Base-by-base conservation (phyloP, 2,797 vertebrate species). In the Karalla daura region DNA sequence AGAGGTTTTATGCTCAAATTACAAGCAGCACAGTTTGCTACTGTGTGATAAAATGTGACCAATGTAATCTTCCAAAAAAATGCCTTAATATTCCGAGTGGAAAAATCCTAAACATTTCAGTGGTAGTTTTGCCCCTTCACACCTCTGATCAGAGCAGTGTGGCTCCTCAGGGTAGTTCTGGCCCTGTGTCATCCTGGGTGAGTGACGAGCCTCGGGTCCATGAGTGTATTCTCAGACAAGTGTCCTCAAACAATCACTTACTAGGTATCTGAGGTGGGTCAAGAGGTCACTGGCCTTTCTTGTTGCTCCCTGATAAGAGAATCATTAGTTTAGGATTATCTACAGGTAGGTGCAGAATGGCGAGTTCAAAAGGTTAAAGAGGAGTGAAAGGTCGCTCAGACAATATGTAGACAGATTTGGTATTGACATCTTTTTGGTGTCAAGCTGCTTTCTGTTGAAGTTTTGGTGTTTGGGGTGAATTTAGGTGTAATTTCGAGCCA, bases 221-320 rank as follows among this genome's bases (percentile, higher is more conserved):
- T 76, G 50, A 72, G 54, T 75, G 54, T 80, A 65, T 81, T 84
- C 74, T 78, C 68, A 74, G 78, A 81, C 65, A 89, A 86, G 76
- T 84, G 79, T 78, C 74, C 71, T 84, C 84, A 84, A 83, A 86
- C 80, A 85, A 75, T 78, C 84, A 81, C 78, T 87, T 87, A 80
- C 65, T 60, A 59, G 74, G 62, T 88, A 86, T 85, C 74, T 56
- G 53, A 61, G 49, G 52, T 54, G 74, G 81, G 88, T 86, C 83
- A 68, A 73, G 17, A 62, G 80, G 78, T 88, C 76, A 60, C 40
- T 44, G 63, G 41, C 56, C 74, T 55, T 72, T 81, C 82, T 82
- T 88, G 84, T 87, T 82, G 61, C 62, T 81, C 50, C 46, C 66
- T 81, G 89, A 89, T 88, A 87, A 88, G 70, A 81, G 41, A 80